Evolutionary conservation across 2,113 vertebrate species (phyloP).

Genomic region (Nestor notabilis): DNA sequence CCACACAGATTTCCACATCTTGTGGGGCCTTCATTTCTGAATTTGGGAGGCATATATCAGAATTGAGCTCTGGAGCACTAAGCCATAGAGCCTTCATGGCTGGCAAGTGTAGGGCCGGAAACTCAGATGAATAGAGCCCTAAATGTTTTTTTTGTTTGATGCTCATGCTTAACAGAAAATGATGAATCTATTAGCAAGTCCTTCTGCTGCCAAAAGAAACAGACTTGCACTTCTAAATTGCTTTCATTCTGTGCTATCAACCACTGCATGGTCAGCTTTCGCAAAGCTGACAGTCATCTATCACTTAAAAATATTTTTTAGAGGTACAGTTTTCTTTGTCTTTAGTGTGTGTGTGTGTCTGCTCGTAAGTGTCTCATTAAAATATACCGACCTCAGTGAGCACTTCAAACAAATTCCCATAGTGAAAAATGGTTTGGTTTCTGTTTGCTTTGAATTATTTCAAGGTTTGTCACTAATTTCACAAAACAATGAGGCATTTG

Average conservation of each 20-base stretch:
- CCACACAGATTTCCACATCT: not conserved
- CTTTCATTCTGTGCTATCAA: slow-evolving; percentile 75
- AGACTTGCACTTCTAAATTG: slow-evolving; percentile 76
- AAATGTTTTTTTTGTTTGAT: slow-evolving; percentile 76
- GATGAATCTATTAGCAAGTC: slow-evolving; percentile 76
- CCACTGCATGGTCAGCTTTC: slow-evolving; percentile 63
- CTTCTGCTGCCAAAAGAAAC: slow-evolving; percentile 79
- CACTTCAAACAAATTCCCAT: slow-evolving; percentile 47
- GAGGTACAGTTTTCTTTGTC: slow-evolving; percentile 58
- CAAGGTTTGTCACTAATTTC: slow-evolving; percentile 63
- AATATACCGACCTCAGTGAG: slow-evolving; percentile 43
- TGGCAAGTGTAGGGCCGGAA: slow-evolving; percentile 70
- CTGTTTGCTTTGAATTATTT: slow-evolving; percentile 71
- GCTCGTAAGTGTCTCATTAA: slow-evolving; percentile 55
- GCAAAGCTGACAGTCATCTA: slow-evolving; percentile 63
- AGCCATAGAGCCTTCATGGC: slow-evolving; percentile 48
- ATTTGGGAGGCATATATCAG: slow-evolving; percentile 18
- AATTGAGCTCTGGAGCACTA: slow-evolving; percentile 36
- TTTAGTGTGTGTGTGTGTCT: slow-evolving; percentile 47
- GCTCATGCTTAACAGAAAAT: slow-evolving; percentile 72
- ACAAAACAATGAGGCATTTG: slow-evolving; percentile 39
- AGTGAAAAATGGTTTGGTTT: slow-evolving; percentile 58
- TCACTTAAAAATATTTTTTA: slow-evolving; percentile 63
- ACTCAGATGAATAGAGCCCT: slow-evolving; percentile 68
- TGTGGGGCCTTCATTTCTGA: not conserved